Base-by-base conservation (phyloP, 2,797 vertebrate genomes). In the Rhabdophis nuchalis region DNA sequence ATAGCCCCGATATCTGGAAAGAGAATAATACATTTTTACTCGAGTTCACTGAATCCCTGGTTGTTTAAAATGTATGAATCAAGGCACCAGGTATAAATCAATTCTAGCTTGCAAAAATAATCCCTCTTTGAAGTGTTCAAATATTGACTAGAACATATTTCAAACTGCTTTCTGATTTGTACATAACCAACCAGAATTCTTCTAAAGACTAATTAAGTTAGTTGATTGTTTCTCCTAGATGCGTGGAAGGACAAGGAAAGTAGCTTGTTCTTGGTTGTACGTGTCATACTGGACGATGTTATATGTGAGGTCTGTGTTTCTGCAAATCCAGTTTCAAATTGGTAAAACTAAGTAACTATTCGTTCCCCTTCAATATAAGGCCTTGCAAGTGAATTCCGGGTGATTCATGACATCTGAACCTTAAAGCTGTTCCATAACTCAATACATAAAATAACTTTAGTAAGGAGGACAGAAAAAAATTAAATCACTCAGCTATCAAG, bases 291-390 rank as follows among this genome's bases (percentile, higher is more conserved):
- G 36, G 41, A 77, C 72, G 11, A 41, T 77, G 36, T 77, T 41
- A 23, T 23, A 23, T 25, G 32, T 36, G 64, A 72, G n/a, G 14
- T 36, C 32, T 82, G 6, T 94, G 29, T 50, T 50, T 50, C 5
- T 92, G 96, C 94, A 94, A 11, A 50, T 57, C 96, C 96, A 97
- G 96, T 97, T 97, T 97, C 96, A 25, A 95, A 93, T 90, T 95
- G 94, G 88, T 90, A 95, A 95, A 92, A 93, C 91, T 90, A 41
- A 94, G 90, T 25, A 89, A 87, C 93, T 91, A 92, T 88, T 89
- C 90, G 6, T 7, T 95, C 56, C 88, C 91, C 95, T 94, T 94
- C 93, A 93, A 56, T 89, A 85, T 0, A 94, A 94, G 85, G 93
- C 89, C 64, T 92, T 0, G 91, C 90, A 96, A 94, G 13, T 20